Evolutionary conservation across 2,888 invertebrate genomes (phyloP), one percentile per base, ranked within the genome.

Genomic region (Leptopilina syphax): DNA sequence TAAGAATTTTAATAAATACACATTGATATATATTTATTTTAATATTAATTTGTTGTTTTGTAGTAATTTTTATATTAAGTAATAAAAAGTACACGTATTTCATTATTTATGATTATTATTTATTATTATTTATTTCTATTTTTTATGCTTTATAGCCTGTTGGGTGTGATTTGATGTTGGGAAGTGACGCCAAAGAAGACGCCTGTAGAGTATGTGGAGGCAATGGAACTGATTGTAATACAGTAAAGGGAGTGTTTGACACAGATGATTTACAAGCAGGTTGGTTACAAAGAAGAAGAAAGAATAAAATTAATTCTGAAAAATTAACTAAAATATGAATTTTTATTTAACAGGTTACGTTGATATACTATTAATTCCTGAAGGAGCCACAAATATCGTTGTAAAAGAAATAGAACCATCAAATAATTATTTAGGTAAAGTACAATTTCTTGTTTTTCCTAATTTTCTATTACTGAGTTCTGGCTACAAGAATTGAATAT

Each of bases 101-200:
- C 44, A 44, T 8, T 44, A 44, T 44, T 44, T 44, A 41, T 41
- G 6, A 41, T 41, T 5, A 41, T 5, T 5, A 41, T 41, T 18
- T 18, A 18, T 18, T 18, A 18, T 18, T 18, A 18, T 18, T 18
- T 18, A 18, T 18, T 18, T 18, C 18, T 18, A 18, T 18, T 18
- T 18, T 18, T 18, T 18, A 44, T 8, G 34, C 34, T 89, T 90
- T 41, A 18, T 88, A 97, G 96, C 95, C 96, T 9, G 97, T 98
- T 65, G 99, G 99, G 79, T 99, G 99, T 91, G 98, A 99, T 92
- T 96, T 96, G 94, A 96, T 97, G 95, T 93, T 99, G 87, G 98
- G 98, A 12, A 98, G 98, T 6, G 93, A 94, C 78, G 95, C 96
- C 10, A 94, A 94, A 85, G 98, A 98, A 92, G 99, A 99, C 92